Evolutionary conservation across 1,140 invertebrate genomes (phyloP), one percentile per base, ranked within the genome.

Genomic region (Scaptomyza graminum): DNA sequence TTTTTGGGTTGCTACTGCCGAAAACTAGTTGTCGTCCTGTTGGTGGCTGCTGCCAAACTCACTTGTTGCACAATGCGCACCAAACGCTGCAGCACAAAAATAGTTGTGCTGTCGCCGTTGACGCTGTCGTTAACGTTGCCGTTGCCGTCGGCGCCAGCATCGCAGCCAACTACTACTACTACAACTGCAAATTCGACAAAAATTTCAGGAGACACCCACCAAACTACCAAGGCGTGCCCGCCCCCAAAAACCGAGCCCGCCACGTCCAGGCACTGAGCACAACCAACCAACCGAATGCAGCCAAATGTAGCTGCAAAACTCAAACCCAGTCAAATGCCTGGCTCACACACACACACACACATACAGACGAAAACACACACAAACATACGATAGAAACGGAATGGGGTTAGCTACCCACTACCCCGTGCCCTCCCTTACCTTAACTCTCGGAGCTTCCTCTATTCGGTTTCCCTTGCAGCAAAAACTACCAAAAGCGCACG

Each of bases 31-130:
- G 85, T 90, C 80, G 90, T 91, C 90, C 85, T 91, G 85, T 74
- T 91, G 89, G 82, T 78, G 87, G 90, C 82, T 87, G 90, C 75
- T 91, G 90, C 90, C 90, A 88, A 91, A 91, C 90, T 91, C 90
- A 91, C 90, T 91, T 91, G 90, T 91, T 91, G 90, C 90, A 91
- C 90, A 90, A 90, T 89, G 76, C 79, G 69, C 79, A 80, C 67
- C 76, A 49, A 89, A 76, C 54, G 76, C 69, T 74, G 74, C 74
- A 64, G 74, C 66, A 68, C 63, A 74, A 76, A 82, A 87, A 83
- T 82, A 76, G 83, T 87, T 82, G 67, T 82, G 83, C 82, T 76
- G 82, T 70, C 72, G 72, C 50, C 8, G 75, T 49, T 49, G 61
- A 16, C 22, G 60, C 46, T 43, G 46, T 18, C 74, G 78, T 51